phyloP scores from a whole-genome alignment of 2,797 vertebrate species.

The Bryconaethiops microstoma region DNA sequence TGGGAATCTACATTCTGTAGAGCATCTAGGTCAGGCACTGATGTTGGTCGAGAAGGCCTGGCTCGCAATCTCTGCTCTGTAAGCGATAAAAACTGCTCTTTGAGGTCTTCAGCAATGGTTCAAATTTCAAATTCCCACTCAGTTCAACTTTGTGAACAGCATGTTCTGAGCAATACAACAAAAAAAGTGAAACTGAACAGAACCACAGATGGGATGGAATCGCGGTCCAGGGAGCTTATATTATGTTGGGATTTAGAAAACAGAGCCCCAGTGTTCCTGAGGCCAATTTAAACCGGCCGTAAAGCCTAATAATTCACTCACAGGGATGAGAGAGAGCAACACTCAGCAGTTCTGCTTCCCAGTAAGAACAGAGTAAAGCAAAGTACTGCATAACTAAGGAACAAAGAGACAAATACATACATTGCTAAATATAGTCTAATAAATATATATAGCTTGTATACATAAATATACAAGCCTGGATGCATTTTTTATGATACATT shows the following conservation, averaged over 20 bases:
- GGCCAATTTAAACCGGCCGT: too few species aligned
- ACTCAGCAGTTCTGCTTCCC: background rate
- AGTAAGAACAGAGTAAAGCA: background rate
- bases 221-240: background rate
- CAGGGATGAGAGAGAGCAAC: background rate
- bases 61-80: too few species aligned
- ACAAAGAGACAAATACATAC: background rate
- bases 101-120: too few species aligned
- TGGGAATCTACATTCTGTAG: too few species aligned
- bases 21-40: too few species aligned
- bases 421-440: too few species aligned
- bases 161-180: background rate
- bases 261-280: background rate
- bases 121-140: too few species aligned
- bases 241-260: background rate
- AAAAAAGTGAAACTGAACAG: background rate
- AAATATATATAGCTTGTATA: too few species aligned
- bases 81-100: too few species aligned
- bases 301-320: background rate
- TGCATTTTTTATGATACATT: background rate
- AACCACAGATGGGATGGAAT: background rate
- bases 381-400: background rate
- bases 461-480: background rate
- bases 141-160: background rate
- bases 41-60: too few species aligned